phyloP scores from a whole-genome alignment of 2,797 vertebrate species.

The Discoglossus pictus region DNA sequence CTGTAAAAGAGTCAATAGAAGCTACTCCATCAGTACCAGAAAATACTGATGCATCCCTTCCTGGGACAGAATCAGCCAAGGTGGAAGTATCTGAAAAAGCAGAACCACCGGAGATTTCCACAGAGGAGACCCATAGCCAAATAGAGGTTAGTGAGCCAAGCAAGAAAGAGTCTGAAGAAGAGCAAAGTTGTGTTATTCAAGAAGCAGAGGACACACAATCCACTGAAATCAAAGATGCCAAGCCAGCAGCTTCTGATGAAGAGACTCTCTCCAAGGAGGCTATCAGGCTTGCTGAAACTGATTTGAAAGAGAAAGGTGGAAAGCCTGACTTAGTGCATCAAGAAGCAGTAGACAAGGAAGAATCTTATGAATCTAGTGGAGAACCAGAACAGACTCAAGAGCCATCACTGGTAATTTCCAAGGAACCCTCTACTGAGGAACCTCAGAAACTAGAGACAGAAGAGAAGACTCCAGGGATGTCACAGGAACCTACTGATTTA shows the following conservation, averaged over 20 bases:
- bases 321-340: constrained; percentile 92
- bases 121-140: constrained; percentile 66
- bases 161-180: constrained; percentile 25
- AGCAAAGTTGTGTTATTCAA: constrained; percentile 49
- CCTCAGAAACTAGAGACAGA: constrained; percentile 60
- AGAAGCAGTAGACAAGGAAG: constrained; percentile 95
- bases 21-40: constrained; percentile 53
- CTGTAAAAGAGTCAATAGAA: constrained; percentile 46
- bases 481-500: constrained; percentile 52
- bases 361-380: constrained; percentile 88
- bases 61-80: constrained; percentile 62
- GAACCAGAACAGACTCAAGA: constrained; percentile 71
- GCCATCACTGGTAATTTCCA: constrained; percentile 1
- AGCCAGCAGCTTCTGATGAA: constrained; percentile 46
- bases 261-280: constrained; percentile 62
- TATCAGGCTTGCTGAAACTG: constrained; percentile 67
- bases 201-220: constrained; percentile 53
- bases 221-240: constrained; percentile 45
- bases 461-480: not conserved
- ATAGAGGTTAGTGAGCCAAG: constrained; percentile 57
- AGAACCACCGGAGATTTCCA: constrained; percentile 65
- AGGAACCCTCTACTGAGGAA: constrained; percentile 62
- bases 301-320: constrained; percentile 90
- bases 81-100: constrained; percentile 57
- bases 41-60: constrained; percentile 60